A percentile compares a stretch with the other conserved stretches of the same genome.
These are phyloP conservation scores for Brachionus sp. DNA, from an alignment of 1,140 invertebrate genomes.

Conservation along the genomic window DNA sequence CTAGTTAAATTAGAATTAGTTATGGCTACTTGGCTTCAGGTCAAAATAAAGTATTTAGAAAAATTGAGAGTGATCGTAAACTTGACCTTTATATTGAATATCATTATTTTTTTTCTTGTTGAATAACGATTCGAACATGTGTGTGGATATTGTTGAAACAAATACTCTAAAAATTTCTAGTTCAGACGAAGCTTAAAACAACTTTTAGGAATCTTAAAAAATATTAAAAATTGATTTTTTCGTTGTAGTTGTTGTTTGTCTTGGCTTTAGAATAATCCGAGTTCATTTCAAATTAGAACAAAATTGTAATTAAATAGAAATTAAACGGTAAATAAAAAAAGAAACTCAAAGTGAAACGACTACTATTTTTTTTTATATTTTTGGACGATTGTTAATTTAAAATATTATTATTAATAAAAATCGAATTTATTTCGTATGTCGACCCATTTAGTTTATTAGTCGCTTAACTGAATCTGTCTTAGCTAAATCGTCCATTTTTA, in stretches of 20 bases:
- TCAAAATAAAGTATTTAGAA: not conserved
- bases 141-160: not conserved
- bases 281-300: slow-evolving; percentile 3
- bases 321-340: slow-evolving; percentile 38
- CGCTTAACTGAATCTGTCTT: not conserved
- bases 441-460: slow-evolving; percentile 43
- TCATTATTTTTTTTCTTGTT: not conserved
- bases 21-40: not conserved
- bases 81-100: not conserved
- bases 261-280: slow-evolving; percentile 5
- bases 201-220: not conserved
- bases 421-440: not conserved
- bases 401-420: not conserved
- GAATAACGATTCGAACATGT: not conserved
- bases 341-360: not conserved
- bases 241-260: not conserved
- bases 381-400: slow-evolving; percentile 10
- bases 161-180: not conserved
- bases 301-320: slow-evolving; percentile 43
- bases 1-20: not conserved
- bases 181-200: not conserved
- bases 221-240: slow-evolving; percentile 2
- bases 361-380: not conserved
- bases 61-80: not conserved
- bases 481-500: slow-evolving; percentile 20